Base-by-base conservation (phyloP, 2,113 vertebrate genomes). In the Ophthalmolycus amberensis region DNA sequence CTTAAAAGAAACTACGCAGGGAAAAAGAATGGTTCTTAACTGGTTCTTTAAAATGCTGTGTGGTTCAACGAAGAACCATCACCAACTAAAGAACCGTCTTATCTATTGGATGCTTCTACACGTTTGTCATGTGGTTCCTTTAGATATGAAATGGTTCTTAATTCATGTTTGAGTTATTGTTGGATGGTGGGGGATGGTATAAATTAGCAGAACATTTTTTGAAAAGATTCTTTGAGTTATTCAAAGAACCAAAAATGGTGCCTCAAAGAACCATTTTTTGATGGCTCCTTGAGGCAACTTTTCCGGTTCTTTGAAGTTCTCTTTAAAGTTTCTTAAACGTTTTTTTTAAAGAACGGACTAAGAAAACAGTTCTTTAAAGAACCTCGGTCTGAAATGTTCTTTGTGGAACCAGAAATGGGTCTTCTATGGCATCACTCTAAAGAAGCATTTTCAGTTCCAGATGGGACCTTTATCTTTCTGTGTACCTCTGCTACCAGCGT, bases 1-100 rank as follows among this genome's bases (percentile, higher is more conserved):
- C 76, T 82, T 71, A 20, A 82, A 87, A 85, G 64, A 84, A 85
- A 80, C 72, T 6, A 38, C 20, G 11, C 22, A 25, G n/a, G 14
- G 22, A n/a, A n/a, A 56, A 56, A 10, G 3, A 14, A 3, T 54
- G 22, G 3, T 54, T 54, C 22, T 54, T 25, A 56, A 56, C 29
- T 52, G 20, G 2, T 52, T 52, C 20, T 52, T n/a, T n/a, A n/a
- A 54, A 56, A 25, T 1, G n/a, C 52, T n/a, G 52, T 10, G 22
- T 25, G 52, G 52, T 56, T 56, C n/a, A 4, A 54, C 4, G 52
- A 56, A 54, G 52, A 54, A 54, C 52, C 22, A n/a, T 56, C n/a
- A 48, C 15, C 48, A 18, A 50, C 48, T 50, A 20, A 50, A 50
- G 16, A 50, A 56, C n/a, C 10, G 1, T 27, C 10, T n/a, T 2